A percentile compares a stretch with the other conserved stretches of the same genome.
These are phyloP conservation scores for Hirtodrosophila duncani DNA, from an alignment of 2,888 invertebrate genomes.

Conservation along the genomic window DNA sequence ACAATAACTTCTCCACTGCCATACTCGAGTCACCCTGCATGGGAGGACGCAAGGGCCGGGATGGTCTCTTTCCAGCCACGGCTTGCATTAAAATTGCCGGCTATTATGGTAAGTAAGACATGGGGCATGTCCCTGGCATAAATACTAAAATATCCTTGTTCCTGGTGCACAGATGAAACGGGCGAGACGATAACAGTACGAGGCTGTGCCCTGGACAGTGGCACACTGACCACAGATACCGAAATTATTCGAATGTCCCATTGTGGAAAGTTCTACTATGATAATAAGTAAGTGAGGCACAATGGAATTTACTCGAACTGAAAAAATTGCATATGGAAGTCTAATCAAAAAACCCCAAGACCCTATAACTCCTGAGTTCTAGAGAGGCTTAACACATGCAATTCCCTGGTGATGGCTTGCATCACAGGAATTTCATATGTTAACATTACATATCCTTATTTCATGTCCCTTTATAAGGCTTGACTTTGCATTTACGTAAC, in stretches of 20 bases:
- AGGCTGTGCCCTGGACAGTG: constrained; percentile 96
- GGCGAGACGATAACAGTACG: constrained; percentile 91
- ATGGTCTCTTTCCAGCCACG: constrained; percentile 97
- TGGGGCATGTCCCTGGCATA: constrained; percentile 2
- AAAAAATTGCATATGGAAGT: no score
- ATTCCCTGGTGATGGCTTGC: no score
- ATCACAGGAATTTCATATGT: no score
- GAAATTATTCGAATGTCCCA: constrained; percentile 98
- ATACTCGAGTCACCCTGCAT: constrained; percentile 94
- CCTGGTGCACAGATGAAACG: constrained; percentile 84
- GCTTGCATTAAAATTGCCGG: constrained; percentile 98
- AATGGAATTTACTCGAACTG: no score
- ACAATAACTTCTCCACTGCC: constrained; percentile 91
- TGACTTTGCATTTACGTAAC: no score
- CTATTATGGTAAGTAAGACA: constrained; percentile 85
- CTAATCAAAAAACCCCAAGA: no score
- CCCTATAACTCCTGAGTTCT: no score
- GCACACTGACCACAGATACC: constrained; percentile 96
- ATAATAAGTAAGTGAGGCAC: constrained; percentile 83
- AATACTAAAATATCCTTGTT: constrained; percentile 3
- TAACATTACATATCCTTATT: no score
- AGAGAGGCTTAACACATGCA: no score
- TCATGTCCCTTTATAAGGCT: no score
- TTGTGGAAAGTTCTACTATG: constrained; percentile 95
- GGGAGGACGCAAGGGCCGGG: constrained; percentile 94